phyloP scores from a whole-genome alignment of 2,797 vertebrate species.

The Sparus aurata region DNA sequence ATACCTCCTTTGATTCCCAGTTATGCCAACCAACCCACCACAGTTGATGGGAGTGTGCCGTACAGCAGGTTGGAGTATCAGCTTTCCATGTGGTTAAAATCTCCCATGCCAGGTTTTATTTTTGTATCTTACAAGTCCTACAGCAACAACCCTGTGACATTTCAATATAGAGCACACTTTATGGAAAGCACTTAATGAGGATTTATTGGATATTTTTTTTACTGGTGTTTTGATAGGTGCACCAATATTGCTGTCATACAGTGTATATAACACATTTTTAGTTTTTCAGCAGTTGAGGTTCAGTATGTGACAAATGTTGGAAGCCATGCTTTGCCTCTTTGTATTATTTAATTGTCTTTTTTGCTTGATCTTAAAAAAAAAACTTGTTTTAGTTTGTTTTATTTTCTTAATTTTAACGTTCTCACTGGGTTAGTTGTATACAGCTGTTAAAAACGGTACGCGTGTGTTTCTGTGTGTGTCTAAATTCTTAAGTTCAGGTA shows the following conservation, averaged over 20 bases:
- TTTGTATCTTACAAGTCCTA: conserved; percentile 58
- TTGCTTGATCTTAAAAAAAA: neutral
- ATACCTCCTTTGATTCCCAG: conserved; percentile 78
- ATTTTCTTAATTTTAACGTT: neutral
- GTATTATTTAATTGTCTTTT: neutral
- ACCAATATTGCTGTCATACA: conserved; percentile 24
- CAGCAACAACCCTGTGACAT: conserved; percentile 68
- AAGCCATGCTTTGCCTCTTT: neutral
- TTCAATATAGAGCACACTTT: conserved; percentile 53
- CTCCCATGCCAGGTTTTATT: conserved; percentile 73
- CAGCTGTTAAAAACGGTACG: too few relatives aligned
- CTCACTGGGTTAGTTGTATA: too few relatives aligned
- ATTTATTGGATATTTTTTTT: conserved; percentile 58
- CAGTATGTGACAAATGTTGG: neutral
- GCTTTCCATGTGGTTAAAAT: conserved; percentile 68
- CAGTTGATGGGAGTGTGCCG: conserved; percentile 70
- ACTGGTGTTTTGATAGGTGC: conserved; percentile 51
- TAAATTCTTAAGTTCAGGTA: too few relatives aligned
- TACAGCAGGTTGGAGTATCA: conserved; percentile 60
- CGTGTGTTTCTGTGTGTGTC: too few relatives aligned
- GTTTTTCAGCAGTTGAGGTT: neutral
- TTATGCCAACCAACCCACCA: conserved; percentile 67
- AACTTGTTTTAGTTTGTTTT: neutral
- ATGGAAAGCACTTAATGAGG: conserved; percentile 5
- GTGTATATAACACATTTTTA: neutral